Base-by-base conservation (phyloP, 2,113 vertebrate genomes). In the Gobio gobio region DNA sequence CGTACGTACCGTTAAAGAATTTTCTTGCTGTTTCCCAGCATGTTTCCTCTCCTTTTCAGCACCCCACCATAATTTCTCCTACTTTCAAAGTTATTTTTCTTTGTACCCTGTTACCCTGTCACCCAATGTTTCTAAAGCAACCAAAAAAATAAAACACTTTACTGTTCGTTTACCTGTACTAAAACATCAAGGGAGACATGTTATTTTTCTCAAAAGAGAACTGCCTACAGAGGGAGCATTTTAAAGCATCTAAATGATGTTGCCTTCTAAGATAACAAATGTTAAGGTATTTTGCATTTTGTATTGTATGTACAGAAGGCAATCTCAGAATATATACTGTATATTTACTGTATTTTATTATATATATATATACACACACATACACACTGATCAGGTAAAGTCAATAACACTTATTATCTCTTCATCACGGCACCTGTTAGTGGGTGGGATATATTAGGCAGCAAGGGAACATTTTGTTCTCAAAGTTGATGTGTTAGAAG, bases 101-200 rank as follows among this genome's bases (percentile, higher is more conserved):
- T 78, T 24, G 33, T 43, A 59, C 33, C 22, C 10, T 78, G 12
- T 78, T 43, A 59, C 33, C 29, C 9, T 78, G 26, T 77, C 18
- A 20, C 75, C 76, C 2, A 54, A 12, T 14, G 76, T 45, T 43
- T 78, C 54, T 75, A 7, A 16, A 26, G 72, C n/a, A 49, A 40
- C 66, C 66, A 16, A 12, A 51, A n/a, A 16, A 51, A 49, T 24
- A 74, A 45, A n/a, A 49, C 45, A 26, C 33, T 59, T 43, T 40
- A 84, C 47, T 68, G 70, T 81, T 84, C 70, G 58, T 91, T 87
- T 73, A 51, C 51, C 74, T 49, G 43, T 88, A 4, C 84, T 85
- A 45, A 91, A 88, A 91, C 88, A 84, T 88, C 74, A 83, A 81
- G 73, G 85, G 29, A 64, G 56, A 10, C 10, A 20, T 36, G 7